Conservation (phyloP, 2,113 vertebrate species). For the Centropus unirufus region DNA sequence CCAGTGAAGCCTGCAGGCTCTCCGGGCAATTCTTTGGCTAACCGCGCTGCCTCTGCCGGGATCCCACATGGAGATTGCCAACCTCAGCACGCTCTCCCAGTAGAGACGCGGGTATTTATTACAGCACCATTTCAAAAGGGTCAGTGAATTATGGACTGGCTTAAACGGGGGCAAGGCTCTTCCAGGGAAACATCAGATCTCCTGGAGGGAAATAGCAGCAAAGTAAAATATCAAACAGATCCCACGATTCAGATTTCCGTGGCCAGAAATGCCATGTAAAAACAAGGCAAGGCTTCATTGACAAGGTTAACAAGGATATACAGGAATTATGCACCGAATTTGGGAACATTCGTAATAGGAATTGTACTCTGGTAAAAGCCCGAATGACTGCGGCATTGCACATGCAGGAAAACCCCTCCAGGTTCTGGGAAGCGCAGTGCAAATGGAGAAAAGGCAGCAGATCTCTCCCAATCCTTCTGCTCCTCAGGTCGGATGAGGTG, state of each 20-base stretch:
- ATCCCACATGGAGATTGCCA: background rate
- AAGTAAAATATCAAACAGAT: background rate
- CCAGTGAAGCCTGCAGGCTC: background rate
- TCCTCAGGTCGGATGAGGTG: background rate
- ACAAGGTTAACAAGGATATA: background rate
- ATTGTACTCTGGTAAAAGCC: background rate
- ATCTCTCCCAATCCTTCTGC: background rate
- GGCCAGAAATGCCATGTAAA: background rate
- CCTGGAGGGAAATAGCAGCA: background rate
- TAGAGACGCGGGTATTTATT: background rate
- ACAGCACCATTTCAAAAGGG: background rate
- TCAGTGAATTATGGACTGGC: background rate
- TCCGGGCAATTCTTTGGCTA: background rate
- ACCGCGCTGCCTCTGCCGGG: background rate
- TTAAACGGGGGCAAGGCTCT: background rate
- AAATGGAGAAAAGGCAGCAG: rapidly evolving
- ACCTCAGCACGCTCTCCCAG: conserved; percentile 18
- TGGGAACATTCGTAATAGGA: background rate
- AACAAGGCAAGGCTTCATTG: background rate
- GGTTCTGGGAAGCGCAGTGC: background rate
- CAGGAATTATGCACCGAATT: background rate
- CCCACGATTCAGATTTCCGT: background rate
- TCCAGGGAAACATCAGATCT: background rate
- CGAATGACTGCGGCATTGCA: background rate
- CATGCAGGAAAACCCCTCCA: background rate